These are phyloP conservation scores for Luperina nickerlii DNA, from an alignment of 2,888 invertebrate genomes.

Conservation along the genomic window DNA sequence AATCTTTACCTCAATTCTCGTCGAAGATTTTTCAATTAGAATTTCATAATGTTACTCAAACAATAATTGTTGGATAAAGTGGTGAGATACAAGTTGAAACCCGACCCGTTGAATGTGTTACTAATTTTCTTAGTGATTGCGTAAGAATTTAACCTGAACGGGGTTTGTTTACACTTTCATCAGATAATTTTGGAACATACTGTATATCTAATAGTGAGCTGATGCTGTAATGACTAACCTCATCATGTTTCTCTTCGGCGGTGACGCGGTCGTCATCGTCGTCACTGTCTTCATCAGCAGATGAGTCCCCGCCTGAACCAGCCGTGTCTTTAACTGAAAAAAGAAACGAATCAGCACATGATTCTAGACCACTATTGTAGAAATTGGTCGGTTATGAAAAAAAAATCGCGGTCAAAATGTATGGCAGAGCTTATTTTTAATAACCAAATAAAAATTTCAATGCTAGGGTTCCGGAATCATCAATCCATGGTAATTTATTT, in stretches of 20 bases:
- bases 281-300: constrained; percentile 94
- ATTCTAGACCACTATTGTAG: too few species aligned
- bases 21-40: background rate
- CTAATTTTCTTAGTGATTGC: background rate
- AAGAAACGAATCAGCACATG: too few species aligned
- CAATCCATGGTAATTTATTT: too few species aligned
- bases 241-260: constrained; percentile 92
- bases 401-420: too few species aligned
- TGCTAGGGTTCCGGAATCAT: too few species aligned
- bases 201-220: background rate
- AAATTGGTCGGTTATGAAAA: too few species aligned
- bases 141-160: background rate
- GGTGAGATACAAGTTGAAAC: background rate
- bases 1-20: background rate
- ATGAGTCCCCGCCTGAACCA: constrained; percentile 92
- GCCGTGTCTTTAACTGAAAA: constrained; percentile 80
- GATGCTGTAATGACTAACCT: constrained; percentile 85
- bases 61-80: background rate
- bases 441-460: too few species aligned
- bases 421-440: too few species aligned
- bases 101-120: background rate
- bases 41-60: background rate
- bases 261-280: constrained; percentile 92
- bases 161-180: background rate
- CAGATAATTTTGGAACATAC: constrained; percentile 4